Evolutionary conservation across 37 sponge, comb jelly and placozoan species (phyloP), one percentile per base, ranked within the genome.

Genomic region (Ianthella basta): DNA sequence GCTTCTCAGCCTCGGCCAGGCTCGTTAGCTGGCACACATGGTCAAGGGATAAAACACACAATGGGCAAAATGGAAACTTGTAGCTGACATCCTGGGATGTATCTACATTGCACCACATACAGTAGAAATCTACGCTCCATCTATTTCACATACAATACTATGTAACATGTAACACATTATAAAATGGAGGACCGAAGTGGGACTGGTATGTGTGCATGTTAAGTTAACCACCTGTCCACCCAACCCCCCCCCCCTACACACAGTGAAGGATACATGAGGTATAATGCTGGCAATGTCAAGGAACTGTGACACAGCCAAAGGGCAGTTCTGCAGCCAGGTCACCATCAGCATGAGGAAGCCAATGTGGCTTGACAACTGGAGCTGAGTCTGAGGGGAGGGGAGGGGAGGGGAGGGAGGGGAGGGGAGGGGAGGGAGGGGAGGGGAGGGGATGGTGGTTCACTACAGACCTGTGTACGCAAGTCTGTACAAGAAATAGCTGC

Each of bases 291-390:
- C n/a, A 38, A 90, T 90, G 80, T 74, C 68, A 19, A 97, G 85
- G 79, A 97, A 91, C 83, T 89, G 88, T 6, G 87, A 70, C 37
- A 97, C 97, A 61, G 89, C 92, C 2, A 84, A 16, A 16, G 85
- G 80, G 35, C 91, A 94, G 30, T 92, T 87, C 41, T 77, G 69
- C 66, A 97, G 69, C 97, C 97, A 97, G 27, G 85, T 80, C 40
- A 86, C 82, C 32, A 97, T 88, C 14, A 97, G 85, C 39, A 97
- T 86, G 32, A 97, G 88, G 25, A 92, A 80, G 10, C 93, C 95
- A 41, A 97, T 60, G 32, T 85, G 72, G 30, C 89, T 91, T 60
- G 79, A 86, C 21, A 80, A 73, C 60, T 91, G 79, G 18, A 91
- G 80, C 55, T 94, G 79, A 19, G 81, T 15, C 59, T 78, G 69